Evolutionary conservation across 2,113 vertebrate genomes (phyloP), one percentile per base, ranked within the genome.

Genomic region (Vulpes lagopus): DNA sequence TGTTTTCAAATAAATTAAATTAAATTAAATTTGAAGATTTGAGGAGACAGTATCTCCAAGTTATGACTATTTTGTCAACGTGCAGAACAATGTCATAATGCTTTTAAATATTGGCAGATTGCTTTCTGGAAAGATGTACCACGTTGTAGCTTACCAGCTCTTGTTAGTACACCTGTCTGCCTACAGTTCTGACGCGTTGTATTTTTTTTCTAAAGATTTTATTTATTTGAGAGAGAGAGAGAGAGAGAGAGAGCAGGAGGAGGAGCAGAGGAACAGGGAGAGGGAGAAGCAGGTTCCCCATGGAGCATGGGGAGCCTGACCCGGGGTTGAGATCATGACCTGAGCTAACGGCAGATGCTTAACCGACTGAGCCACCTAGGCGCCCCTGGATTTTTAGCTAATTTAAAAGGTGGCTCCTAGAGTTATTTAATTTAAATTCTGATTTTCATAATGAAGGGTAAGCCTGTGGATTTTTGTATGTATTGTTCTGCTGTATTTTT

Each of bases 401-500:
- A 74, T n/a, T 83, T n/a, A 78, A 95, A 96, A 78, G 38, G 12
- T 53, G 49, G 22, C 32, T n/a, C 1, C 4, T 62, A 76, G 69
- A 35, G 57, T 49, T 65, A 92, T 74, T 97, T 93, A 51, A 43
- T 74, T 97, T 93, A 51, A 43, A 62, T 88, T 73, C 76, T 92
- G 59, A 78, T 62, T 95, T 89, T 17, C 22, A 30, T 71, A 81
- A 88, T 84, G 55, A 94, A 23, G 38, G 38, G 17, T 51, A 55
- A 92, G 69, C 19, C 55, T 67, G 30, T 85, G 76, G 64, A 35
- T 88, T 88, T 49, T 49, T n/a, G 7, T 57, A 17, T 78, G 57
- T 57, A 3, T 57, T 95, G 22, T 91, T 80, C 80, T 55, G 7
- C 35, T 89, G 11, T 73, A 14, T 67, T 95, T 76, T 78, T 78